phyloP scores from a whole-genome alignment of 1,140 invertebrate species.

The Planococcus citri region DNA sequence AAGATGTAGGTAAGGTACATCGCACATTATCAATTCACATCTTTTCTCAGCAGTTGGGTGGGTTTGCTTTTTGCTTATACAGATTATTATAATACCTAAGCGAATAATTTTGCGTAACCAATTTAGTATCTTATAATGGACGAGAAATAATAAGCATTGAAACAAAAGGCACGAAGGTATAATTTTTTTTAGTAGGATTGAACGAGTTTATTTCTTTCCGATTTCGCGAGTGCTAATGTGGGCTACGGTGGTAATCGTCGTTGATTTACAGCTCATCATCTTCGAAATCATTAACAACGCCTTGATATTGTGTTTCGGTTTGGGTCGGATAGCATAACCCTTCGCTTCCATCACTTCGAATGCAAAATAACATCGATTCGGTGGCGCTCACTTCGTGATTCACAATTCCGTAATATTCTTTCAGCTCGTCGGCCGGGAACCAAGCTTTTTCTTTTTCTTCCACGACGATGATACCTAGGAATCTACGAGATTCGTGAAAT shows the following conservation, averaged over 20 bases:
- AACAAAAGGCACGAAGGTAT: background rate
- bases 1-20: too few relatives aligned
- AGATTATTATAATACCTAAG: background rate
- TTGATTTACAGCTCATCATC: background rate
- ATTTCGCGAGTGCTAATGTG: background rate
- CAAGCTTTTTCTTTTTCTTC: constrained; percentile 83
- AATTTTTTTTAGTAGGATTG: background rate
- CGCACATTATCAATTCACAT: too few relatives aligned
- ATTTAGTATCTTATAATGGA: background rate
- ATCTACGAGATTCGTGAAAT: constrained; percentile 38
- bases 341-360: constrained; percentile 65
- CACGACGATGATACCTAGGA: constrained; percentile 61
- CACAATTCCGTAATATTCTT: constrained; percentile 74
- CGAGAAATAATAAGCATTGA: background rate
- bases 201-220: background rate
- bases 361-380: constrained; percentile 71
- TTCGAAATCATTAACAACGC: constrained; percentile 33
- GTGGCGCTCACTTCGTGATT: constrained; percentile 63
- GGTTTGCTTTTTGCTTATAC: too few relatives aligned
- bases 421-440: constrained; percentile 77
- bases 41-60: too few relatives aligned
- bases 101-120: background rate
- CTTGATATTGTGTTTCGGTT: constrained; percentile 47
- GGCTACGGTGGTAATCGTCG: background rate
- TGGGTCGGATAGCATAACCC: constrained; percentile 66